phyloP scores from a whole-genome alignment of 2,888 invertebrate species.

The Ennomos fuscantarius region DNA sequence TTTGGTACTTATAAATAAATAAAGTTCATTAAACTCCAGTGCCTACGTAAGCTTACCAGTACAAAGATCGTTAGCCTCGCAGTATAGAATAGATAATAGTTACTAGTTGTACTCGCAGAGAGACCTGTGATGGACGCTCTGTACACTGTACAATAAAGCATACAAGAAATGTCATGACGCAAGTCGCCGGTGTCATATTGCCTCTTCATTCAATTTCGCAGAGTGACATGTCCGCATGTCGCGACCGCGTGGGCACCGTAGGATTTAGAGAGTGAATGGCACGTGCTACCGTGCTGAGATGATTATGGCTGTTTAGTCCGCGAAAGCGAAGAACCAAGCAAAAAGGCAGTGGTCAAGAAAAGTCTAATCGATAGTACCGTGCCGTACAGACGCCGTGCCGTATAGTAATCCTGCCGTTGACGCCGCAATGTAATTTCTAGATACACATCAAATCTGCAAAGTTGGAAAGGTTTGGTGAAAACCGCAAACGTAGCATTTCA shows the following conservation, averaged over 20 bases:
- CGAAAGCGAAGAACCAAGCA: background rate
- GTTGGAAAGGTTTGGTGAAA: too few relatives aligned
- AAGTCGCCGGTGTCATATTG: slow-evolving; percentile 72
- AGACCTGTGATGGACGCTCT: slow-evolving; percentile 15
- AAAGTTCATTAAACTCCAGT: background rate
- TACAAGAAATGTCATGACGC: slow-evolving; percentile 45
- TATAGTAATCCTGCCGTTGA: too few relatives aligned
- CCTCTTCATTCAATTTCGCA: slow-evolving; percentile 77
- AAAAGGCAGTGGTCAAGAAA: background rate
- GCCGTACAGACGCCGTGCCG: too few relatives aligned
- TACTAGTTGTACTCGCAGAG: background rate
- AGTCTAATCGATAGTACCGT: too few relatives aligned
- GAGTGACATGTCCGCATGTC: slow-evolving; percentile 68
- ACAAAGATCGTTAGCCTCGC: slow-evolving; percentile 50
- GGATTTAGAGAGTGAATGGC: slow-evolving; percentile 44
- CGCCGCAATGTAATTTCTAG: too few relatives aligned
- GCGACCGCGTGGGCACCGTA: slow-evolving; percentile 60
- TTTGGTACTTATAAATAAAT: background rate
- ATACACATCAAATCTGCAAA: too few relatives aligned
- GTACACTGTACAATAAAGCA: slow-evolving; percentile 30
- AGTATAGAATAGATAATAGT: too few relatives aligned
- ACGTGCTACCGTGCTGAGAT: slow-evolving; percentile 6
- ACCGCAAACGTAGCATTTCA: too few relatives aligned
- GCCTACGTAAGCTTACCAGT: slow-evolving; percentile 18
- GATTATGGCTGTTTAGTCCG: background rate